A percentile compares a stretch with the other conserved stretches of the same genome.
Evolutionary conservation across 2,113 vertebrate species (phyloP).

Genomic region (Talpa occidentalis): DNA sequence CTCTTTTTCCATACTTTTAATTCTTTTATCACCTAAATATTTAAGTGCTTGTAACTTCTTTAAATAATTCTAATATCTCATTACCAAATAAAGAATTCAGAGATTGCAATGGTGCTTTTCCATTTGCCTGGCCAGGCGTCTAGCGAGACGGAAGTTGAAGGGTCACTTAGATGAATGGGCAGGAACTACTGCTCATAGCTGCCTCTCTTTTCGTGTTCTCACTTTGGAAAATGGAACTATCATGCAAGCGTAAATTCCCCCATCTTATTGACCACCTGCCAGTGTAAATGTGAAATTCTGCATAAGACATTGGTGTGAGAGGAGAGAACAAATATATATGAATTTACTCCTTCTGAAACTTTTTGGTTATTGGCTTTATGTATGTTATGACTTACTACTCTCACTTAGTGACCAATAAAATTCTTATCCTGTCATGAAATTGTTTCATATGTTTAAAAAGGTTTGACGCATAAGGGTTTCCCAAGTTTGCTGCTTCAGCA

Average conservation of each 20-base stretch:
- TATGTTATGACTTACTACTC: not conserved
- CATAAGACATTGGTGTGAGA: not conserved
- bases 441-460: not conserved
- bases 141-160: not conserved
- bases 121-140: not conserved
- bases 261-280: not conserved
- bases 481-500: not conserved
- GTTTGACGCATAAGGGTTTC: not conserved
- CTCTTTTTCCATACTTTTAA: not conserved
- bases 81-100: not conserved
- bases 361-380: not conserved
- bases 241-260: accelerated
- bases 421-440: not conserved
- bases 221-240: not conserved
- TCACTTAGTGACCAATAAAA: not conserved
- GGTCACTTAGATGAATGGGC: not conserved
- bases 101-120: not conserved
- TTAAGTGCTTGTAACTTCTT: not conserved
- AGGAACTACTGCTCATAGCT: not conserved
- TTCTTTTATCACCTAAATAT: constrained; percentile 18
- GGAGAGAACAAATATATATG: too few species aligned
- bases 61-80: not conserved
- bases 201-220: not conserved
- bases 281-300: not conserved
- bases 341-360: not conserved